Evolutionary conservation across 1,140 invertebrate genomes (phyloP).

Genomic region (Proales similis): DNA sequence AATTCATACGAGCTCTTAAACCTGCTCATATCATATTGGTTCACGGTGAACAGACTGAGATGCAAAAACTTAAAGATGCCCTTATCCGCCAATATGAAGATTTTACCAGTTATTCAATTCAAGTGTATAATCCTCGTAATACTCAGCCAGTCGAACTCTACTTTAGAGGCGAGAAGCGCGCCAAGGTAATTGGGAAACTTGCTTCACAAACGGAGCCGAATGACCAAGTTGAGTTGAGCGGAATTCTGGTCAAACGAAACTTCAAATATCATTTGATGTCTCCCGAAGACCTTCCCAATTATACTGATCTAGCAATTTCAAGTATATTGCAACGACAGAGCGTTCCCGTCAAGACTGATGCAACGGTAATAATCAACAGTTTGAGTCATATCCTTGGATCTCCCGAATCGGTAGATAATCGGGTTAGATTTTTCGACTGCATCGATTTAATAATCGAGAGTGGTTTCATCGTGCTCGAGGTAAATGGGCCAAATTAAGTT

Average conservation of each 20-base stretch:
- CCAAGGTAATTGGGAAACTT: slow-evolving; percentile 82
- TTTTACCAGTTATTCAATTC: slow-evolving; percentile 73
- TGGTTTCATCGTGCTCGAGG: slow-evolving; percentile 74
- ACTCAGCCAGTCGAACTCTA: slow-evolving; percentile 83
- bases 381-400: slow-evolving; percentile 2
- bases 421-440: slow-evolving; percentile 55
- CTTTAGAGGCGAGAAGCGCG: slow-evolving; percentile 93
- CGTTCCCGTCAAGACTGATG: slow-evolving; percentile 69
- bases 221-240: slow-evolving; percentile 68
- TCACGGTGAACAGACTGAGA: slow-evolving; percentile 97
- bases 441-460: slow-evolving; percentile 75
- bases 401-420: slow-evolving; percentile 4
- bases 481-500: slow-evolving; percentile 43
- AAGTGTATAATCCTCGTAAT: slow-evolving; percentile 90
- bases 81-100: slow-evolving; percentile 88
- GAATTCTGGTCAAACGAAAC: slow-evolving; percentile 90
- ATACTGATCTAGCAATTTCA: slow-evolving; percentile 88
- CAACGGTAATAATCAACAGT: background rate
- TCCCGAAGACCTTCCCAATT: slow-evolving; percentile 80
- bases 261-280: slow-evolving; percentile 94
- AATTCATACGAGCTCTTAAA: slow-evolving; percentile 86
- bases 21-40: slow-evolving; percentile 93
- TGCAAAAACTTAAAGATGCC: slow-evolving; percentile 87
- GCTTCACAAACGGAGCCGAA: slow-evolving; percentile 73
- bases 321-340: slow-evolving; percentile 82